phyloP scores from a whole-genome alignment of 2,797 vertebrate species.

The Xenopus petersii region DNA sequence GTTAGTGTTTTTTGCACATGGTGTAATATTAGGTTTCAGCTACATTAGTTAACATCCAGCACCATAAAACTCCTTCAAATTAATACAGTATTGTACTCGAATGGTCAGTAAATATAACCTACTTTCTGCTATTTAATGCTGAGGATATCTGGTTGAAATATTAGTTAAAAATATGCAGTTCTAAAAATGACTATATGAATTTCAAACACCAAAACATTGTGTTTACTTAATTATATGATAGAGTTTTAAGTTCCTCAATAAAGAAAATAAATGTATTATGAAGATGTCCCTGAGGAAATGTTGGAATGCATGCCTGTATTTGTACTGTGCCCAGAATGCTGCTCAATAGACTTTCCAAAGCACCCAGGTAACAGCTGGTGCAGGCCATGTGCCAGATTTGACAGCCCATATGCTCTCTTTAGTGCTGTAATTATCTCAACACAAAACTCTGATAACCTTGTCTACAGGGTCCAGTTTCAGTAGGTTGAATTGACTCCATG shows the following conservation, averaged over 20 bases:
- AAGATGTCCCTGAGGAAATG: slow-evolving; percentile 71
- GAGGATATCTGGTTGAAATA: slow-evolving; percentile 18
- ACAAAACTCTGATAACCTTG: slow-evolving; percentile 95
- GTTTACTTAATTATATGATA: slow-evolving; percentile 57
- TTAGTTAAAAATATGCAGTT: slow-evolving; percentile 11
- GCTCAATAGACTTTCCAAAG: slow-evolving; percentile 87
- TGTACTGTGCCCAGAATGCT: slow-evolving; percentile 82
- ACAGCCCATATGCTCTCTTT: slow-evolving; percentile 98
- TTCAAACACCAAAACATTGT: slow-evolving; percentile 40
- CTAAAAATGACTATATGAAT: slow-evolving; percentile 30
- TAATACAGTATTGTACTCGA: background rate
- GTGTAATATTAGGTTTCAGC: slow-evolving; percentile 43
- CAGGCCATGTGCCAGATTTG: slow-evolving; percentile 83
- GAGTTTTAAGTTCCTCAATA: slow-evolving; percentile 61
- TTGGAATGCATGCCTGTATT: slow-evolving; percentile 75
- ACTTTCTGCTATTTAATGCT: background rate
- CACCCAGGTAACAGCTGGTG: slow-evolving; percentile 96
- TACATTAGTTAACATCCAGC: slow-evolving; percentile 26
- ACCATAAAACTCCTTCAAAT: background rate
- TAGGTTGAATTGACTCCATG: slow-evolving; percentile 79
- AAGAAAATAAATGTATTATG: slow-evolving; percentile 78
- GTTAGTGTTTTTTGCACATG: slow-evolving; percentile 31
- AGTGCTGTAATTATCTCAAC: slow-evolving; percentile 98
- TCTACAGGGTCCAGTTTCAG: slow-evolving; percentile 80
- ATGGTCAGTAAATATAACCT: background rate